A percentile compares a stretch with the other conserved stretches of the same genome.
Evolutionary conservation across 2,888 invertebrate genomes (phyloP).

Genomic region (Papilio demoleus): DNA sequence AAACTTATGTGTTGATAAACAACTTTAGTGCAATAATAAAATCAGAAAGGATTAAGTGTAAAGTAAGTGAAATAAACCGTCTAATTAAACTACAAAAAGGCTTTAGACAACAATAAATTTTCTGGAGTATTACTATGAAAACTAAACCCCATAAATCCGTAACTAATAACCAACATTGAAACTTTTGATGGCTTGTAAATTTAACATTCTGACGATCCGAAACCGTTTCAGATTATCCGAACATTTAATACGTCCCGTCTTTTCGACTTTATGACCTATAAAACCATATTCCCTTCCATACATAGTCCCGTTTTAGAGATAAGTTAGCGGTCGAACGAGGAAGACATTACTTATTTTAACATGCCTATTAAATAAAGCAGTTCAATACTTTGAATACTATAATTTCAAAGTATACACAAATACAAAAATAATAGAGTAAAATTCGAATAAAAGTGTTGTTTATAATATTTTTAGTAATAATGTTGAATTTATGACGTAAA

Average conservation of each 20-base stretch:
- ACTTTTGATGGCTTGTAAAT: constrained; percentile 52
- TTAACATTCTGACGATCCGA: constrained; percentile 46
- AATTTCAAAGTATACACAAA: no score
- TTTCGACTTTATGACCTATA: constrained; percentile 70
- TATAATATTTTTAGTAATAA: no score
- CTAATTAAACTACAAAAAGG: neutral
- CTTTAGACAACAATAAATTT: neutral
- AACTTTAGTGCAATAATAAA: neutral
- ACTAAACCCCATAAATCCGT: constrained; percentile 31
- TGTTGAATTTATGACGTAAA: no score
- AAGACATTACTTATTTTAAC: constrained; percentile 68
- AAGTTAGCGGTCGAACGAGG: constrained; percentile 57
- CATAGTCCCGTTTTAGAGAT: constrained; percentile 61
- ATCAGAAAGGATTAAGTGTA: no score
- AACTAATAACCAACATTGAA: constrained; percentile 39
- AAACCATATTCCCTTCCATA: constrained; percentile 67
- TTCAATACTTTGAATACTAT: constrained; percentile 40
- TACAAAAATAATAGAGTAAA: no score
- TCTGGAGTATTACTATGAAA: constrained; percentile 1
- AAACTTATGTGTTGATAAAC: neutral
- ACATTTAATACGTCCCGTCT: constrained; percentile 58
- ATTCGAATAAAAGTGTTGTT: no score
- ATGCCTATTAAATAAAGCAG: constrained; percentile 59
- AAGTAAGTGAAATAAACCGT: neutral
- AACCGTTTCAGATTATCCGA: constrained; percentile 55